phyloP scores from a whole-genome alignment of 2,888 invertebrate genomes.

The Rhopalosiphum nymphaeae region DNA sequence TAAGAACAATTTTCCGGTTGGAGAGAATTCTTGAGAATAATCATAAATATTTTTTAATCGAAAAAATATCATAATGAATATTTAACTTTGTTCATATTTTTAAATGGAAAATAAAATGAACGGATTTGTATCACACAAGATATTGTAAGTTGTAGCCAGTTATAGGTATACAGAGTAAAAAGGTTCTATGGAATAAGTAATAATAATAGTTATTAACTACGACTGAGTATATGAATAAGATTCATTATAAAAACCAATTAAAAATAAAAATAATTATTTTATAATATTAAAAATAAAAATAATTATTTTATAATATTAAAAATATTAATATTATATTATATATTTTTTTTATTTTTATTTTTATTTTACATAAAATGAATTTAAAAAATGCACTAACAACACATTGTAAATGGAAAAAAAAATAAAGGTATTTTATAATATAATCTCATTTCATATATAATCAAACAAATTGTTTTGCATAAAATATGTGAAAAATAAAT shows the following conservation, averaged over 20 bases:
- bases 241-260: background rate
- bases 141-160: background rate
- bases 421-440: background rate
- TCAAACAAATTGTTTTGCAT: background rate
- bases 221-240: background rate
- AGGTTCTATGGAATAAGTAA: background rate
- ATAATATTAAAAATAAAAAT: too few relatives aligned
- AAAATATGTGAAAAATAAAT: background rate
- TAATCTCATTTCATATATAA: background rate
- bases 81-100: background rate
- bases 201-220: background rate
- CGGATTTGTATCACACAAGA: background rate
- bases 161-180: background rate
- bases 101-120: background rate
- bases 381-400: background rate
- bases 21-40: background rate
- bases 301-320: too few relatives aligned
- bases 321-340: too few relatives aligned
- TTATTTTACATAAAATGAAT: background rate
- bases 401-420: background rate
- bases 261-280: too few relatives aligned
- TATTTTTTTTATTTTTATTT: too few relatives aligned
- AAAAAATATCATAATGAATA: background rate
- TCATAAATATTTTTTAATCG: background rate
- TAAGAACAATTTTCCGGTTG: background rate